These are phyloP conservation scores for Trypoxylus dichotomus DNA, from an alignment of 1,140 invertebrate genomes.

Conservation along the genomic window DNA sequence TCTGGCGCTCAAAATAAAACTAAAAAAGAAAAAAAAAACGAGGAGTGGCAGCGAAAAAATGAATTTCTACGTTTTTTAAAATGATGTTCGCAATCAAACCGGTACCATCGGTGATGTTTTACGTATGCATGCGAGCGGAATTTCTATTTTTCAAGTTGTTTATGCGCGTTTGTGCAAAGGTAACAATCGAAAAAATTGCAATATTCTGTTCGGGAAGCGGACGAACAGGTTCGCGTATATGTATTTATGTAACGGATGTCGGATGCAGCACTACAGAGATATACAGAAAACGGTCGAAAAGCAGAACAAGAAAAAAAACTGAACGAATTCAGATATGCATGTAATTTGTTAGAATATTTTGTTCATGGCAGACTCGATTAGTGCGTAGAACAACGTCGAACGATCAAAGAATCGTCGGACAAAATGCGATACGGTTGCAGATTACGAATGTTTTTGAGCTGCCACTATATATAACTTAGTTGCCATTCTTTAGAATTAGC, in stretches of 20 bases:
- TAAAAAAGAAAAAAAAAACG: not conserved
- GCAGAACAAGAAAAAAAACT: not conserved
- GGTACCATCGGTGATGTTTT: not conserved
- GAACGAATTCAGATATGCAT: not conserved
- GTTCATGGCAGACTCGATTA: not conserved
- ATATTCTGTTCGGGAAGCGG: not conserved
- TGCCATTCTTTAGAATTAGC: too few relatives aligned
- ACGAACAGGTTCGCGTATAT: not conserved
- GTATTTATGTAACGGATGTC: too few relatives aligned
- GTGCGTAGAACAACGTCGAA: not conserved
- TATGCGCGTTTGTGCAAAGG: not conserved
- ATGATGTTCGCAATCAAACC: slow-evolving; percentile 5
- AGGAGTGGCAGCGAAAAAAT: not conserved
- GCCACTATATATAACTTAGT: too few relatives aligned
- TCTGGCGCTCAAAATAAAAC: too few relatives aligned
- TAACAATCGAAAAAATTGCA: slow-evolving; percentile 23
- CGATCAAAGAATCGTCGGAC: not conserved
- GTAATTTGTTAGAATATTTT: not conserved
- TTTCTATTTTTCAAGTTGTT: slow-evolving; percentile 19
- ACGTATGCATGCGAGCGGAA: not conserved
- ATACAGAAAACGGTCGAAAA: not conserved
- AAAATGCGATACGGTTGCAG: too few relatives aligned
- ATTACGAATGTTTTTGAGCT: too few relatives aligned
- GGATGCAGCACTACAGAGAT: too few relatives aligned
- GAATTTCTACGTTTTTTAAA: not conserved